These are phyloP conservation scores for Suncus etruscus DNA, from an alignment of 2,113 vertebrate species.

Conservation along the genomic window DNA sequence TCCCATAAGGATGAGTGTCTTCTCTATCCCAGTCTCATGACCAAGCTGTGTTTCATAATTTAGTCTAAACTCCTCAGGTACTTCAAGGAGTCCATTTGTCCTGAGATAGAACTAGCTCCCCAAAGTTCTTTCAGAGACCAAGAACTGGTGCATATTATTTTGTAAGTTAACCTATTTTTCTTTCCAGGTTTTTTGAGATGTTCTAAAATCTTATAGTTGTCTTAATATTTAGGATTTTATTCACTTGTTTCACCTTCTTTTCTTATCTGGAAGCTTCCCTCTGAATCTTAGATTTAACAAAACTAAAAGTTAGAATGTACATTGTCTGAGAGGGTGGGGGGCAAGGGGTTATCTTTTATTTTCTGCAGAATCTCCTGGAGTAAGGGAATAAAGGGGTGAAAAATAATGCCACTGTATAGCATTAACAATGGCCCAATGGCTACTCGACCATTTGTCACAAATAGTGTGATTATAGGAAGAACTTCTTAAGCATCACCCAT, in stretches of 20 bases:
- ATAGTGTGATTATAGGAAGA: neutral
- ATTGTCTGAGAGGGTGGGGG: neutral
- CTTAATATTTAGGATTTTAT: neutral
- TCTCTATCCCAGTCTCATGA: neutral
- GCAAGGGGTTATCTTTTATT: neutral
- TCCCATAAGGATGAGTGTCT: neutral
- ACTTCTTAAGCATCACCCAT: conserved; percentile 23
- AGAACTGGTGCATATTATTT: neutral
- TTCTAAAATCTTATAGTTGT: neutral
- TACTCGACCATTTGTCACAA: neutral
- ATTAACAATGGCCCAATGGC: conserved; percentile 1
- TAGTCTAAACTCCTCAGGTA: neutral
- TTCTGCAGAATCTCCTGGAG: neutral
- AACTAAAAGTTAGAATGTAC: conserved; percentile 37
- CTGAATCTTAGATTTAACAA: neutral
- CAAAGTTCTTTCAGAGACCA: neutral
- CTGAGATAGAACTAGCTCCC: neutral
- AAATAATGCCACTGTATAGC: neutral
- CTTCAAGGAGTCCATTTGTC: neutral
- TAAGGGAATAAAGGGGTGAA: neutral
- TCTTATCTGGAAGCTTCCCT: neutral
- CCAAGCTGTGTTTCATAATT: neutral
- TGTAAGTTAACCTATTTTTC: neutral
- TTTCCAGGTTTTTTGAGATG: neutral
- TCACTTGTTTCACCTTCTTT: neutral